Percentiles rank a stretch among this genome's conserved stretches.
Evolutionary conservation across 2,888 invertebrate species (phyloP).

Genomic region (Andrena fulva): DNA sequence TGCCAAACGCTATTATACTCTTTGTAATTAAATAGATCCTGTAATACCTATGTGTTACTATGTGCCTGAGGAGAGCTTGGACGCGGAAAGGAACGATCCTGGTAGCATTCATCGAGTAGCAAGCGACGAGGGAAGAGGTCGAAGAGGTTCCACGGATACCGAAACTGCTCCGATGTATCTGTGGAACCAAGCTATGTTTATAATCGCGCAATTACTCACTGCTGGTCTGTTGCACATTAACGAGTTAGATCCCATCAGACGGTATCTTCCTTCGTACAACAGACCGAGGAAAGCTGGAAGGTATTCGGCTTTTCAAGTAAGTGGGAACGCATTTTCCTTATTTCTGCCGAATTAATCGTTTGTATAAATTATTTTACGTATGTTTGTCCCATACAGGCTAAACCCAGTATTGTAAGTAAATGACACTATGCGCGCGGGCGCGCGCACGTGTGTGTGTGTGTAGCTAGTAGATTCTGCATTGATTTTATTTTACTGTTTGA

Average conservation of each 20-base stretch:
- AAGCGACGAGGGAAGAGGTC: constrained; percentile 87
- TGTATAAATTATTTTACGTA: constrained; percentile 43
- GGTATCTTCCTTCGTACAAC: constrained; percentile 98
- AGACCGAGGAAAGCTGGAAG: constrained; percentile 95
- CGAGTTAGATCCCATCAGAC: constrained; percentile 97
- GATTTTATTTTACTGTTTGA: constrained; percentile 23
- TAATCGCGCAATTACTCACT: constrained; percentile 96
- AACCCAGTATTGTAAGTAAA: constrained; percentile 88
- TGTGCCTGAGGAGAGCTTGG: constrained; percentile 90
- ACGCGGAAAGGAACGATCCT: constrained; percentile 90
- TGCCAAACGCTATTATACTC: constrained; percentile 19
- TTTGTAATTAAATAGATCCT: constrained; percentile 88
- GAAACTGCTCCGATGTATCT: constrained; percentile 76
- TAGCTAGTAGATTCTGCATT: constrained; percentile 4
- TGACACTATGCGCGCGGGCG: constrained; percentile 65
- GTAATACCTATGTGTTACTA: constrained; percentile 98
- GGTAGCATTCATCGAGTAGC: constrained; percentile 89
- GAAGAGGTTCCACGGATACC: constrained; percentile 75
- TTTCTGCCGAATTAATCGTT: constrained; percentile 20
- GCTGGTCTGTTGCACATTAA: constrained; percentile 95
- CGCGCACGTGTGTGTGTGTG: no score
- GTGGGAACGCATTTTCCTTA: constrained; percentile 17
- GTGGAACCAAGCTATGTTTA: constrained; percentile 98
- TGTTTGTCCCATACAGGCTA: constrained; percentile 85
- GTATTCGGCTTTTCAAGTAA: constrained; percentile 99